Conservation (phyloP, 1,140 invertebrate species). For the Limonius californicus region DNA sequence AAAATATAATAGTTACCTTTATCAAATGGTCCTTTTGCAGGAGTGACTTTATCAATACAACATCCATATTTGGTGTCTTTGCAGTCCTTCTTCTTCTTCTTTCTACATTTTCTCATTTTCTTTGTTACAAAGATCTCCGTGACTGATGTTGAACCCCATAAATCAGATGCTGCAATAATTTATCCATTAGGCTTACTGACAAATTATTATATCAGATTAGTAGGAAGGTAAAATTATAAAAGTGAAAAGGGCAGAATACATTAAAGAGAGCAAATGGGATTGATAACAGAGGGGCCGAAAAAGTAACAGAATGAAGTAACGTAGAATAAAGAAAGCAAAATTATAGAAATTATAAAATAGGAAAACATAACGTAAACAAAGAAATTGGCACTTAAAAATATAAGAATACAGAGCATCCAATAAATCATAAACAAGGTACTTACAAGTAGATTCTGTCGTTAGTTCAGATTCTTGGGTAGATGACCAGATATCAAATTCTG, state of each 20-base stretch:
- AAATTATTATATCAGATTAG: not conserved
- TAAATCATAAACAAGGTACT: too few relatives aligned
- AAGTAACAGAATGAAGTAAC: too few relatives aligned
- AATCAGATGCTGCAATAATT: conserved; percentile 15
- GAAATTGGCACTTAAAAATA: too few relatives aligned
- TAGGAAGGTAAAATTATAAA: not conserved
- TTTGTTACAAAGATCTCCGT: conserved; percentile 50
- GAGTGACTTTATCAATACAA: conserved; percentile 80
- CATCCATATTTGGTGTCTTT: conserved; percentile 76
- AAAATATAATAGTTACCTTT: conserved; percentile 57
- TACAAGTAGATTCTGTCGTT: not conserved
- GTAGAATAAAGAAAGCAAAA: not conserved
- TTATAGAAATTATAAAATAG: not conserved
- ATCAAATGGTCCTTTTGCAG: conserved; percentile 80
- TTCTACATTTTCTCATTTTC: conserved; percentile 59
- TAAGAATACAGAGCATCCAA: too few relatives aligned
- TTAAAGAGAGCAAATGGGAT: too few relatives aligned
- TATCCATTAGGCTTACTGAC: not conserved
- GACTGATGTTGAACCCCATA: conserved; percentile 44
- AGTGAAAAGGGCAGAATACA: too few relatives aligned
- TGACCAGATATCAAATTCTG: conserved; percentile 46
- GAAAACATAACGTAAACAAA: too few relatives aligned
- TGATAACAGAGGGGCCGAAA: too few relatives aligned
- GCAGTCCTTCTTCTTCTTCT: conserved; percentile 59
- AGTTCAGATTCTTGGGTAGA: conserved; percentile 36